A percentile compares a stretch with the other conserved stretches of the same genome.
phyloP scores from a whole-genome alignment of 2,113 vertebrate species.

The Rattus rattus region DNA sequence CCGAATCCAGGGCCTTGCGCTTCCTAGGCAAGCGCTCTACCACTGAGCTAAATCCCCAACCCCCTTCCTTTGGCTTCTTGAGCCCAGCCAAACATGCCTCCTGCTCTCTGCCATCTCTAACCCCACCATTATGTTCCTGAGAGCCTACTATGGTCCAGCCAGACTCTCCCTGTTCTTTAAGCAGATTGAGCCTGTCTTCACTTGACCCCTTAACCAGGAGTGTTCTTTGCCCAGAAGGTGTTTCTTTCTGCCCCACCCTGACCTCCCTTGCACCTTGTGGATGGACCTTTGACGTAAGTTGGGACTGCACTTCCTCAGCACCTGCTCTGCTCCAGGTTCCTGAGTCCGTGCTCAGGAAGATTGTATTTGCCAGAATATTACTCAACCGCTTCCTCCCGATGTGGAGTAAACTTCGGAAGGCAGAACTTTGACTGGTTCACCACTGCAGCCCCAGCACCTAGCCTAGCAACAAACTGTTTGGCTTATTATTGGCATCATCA shows the following conservation, averaged over 20 bases:
- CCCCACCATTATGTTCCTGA: background rate
- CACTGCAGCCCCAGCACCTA: background rate
- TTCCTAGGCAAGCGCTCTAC: too few species aligned
- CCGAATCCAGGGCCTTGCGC: too few species aligned
- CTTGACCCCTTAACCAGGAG: background rate
- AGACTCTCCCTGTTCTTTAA: background rate
- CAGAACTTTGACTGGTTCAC: background rate
- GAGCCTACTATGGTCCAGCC: background rate
- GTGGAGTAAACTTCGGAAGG: background rate
- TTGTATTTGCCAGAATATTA: conserved; percentile 30
- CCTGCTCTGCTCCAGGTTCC: background rate
- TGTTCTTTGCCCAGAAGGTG: background rate
- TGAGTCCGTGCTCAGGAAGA: conserved; percentile 11
- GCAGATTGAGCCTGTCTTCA: background rate
- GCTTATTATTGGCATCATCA: background rate
- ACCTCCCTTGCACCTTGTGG: background rate
- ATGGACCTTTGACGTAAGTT: background rate
- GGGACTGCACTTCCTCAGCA: background rate
- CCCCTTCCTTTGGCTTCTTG: background rate
- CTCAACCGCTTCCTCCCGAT: background rate
- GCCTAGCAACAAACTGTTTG: background rate
- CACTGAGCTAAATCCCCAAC: too few species aligned
- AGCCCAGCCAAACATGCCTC: background rate
- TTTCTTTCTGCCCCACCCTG: background rate
- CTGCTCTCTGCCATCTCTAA: background rate